Evolutionary conservation across 2,888 invertebrate genomes (phyloP).

Genomic region (Linnaemya tessellans): DNA sequence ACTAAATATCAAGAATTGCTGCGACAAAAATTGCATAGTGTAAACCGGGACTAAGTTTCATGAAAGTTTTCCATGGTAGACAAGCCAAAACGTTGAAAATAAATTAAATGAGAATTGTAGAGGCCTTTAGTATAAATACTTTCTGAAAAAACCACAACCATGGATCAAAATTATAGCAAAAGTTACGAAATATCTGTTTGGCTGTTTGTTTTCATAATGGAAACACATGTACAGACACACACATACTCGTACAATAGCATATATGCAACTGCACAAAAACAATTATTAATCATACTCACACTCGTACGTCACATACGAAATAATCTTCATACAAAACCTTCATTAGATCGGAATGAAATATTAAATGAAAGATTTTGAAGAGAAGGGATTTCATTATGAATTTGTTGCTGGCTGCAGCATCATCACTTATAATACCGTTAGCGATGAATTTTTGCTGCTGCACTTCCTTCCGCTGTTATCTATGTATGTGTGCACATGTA

Average conservation of each 20-base stretch:
- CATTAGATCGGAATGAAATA: slow-evolving; percentile 47
- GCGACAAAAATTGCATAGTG: no score
- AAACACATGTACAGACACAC: slow-evolving; percentile 6
- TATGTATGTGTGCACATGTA: not conserved
- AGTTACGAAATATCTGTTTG: slow-evolving; percentile 60
- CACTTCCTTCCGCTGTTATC: slow-evolving; percentile 15
- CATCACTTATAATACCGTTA: slow-evolving; percentile 20
- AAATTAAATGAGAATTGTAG: no score
- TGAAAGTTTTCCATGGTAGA: no score
- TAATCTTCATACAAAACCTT: slow-evolving; percentile 44
- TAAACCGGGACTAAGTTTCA: not conserved
- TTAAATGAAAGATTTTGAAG: slow-evolving; percentile 38
- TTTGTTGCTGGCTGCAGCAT: slow-evolving; percentile 13
- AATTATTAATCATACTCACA: slow-evolving; percentile 10
- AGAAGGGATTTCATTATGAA: slow-evolving; percentile 33
- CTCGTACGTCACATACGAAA: not conserved
- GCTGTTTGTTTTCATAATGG: slow-evolving; percentile 51
- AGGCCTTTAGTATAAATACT: not conserved
- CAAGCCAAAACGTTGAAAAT: no score
- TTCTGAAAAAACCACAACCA: slow-evolving; percentile 47
- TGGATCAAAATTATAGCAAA: slow-evolving; percentile 60
- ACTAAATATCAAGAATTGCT: no score
- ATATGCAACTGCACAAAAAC: not conserved
- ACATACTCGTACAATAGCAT: not conserved
- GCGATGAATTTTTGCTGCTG: not conserved